Conservation (phyloP, 1,140 invertebrate genomes). For the Dendroctonus valens region DNA sequence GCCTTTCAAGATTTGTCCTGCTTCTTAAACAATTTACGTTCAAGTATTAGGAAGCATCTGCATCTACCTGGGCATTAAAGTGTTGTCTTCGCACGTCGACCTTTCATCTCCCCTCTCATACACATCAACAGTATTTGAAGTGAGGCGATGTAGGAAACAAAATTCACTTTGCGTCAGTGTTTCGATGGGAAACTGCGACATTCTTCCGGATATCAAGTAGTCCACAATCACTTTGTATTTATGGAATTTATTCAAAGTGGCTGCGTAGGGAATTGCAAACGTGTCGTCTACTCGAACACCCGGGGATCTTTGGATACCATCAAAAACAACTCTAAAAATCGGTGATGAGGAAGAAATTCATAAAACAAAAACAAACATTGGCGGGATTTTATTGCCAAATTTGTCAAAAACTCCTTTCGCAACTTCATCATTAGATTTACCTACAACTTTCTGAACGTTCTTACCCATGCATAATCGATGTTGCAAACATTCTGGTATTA, state of each 20-base stretch:
- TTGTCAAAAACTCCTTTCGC: no score
- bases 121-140: constrained; percentile 59
- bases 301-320: constrained; percentile 58
- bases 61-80: constrained; percentile 39
- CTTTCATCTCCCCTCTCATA: constrained; percentile 56
- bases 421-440: no score
- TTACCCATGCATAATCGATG: constrained; percentile 57
- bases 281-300: constrained; percentile 49
- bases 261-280: constrained; percentile 58
- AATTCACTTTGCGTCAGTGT: constrained; percentile 54
- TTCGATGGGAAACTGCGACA: constrained; percentile 50
- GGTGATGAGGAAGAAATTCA: constrained; percentile 1
- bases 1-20: not conserved
- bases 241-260: constrained; percentile 58
- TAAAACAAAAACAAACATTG: not conserved
- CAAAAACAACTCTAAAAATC: constrained; percentile 58
- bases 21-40: no score
- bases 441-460: not conserved
- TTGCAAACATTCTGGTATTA: constrained; percentile 54
- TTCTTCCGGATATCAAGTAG: constrained; percentile 57
- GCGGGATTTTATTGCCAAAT: no score
- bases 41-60: no score
- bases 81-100: constrained; percentile 45
- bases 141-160: constrained; percentile 59
- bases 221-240: constrained; percentile 61